These are phyloP conservation scores for Magallana gigas DNA, from an alignment of 1,140 invertebrate genomes.

Conservation along the genomic window DNA sequence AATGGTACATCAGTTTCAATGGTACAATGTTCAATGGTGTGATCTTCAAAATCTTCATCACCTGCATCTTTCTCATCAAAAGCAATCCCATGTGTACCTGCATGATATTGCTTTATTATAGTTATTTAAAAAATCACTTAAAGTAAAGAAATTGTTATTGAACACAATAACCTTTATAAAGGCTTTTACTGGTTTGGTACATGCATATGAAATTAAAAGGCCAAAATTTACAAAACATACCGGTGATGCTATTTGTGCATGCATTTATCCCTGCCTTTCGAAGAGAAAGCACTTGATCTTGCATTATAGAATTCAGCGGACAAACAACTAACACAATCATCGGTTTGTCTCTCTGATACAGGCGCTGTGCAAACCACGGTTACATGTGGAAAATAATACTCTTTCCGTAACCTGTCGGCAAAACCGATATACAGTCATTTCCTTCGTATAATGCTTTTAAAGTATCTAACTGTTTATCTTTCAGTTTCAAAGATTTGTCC, in stretches of 20 bases:
- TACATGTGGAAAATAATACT: conserved; percentile 48
- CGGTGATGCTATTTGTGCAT: conserved; percentile 35
- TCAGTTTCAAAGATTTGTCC: not conserved
- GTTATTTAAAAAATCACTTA: too few relatives aligned
- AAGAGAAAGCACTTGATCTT: conserved; percentile 41
- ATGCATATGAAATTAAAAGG: too few relatives aligned
- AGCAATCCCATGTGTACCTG: too few relatives aligned
- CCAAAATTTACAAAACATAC: not conserved
- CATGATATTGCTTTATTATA: too few relatives aligned
- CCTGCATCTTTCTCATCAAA: too few relatives aligned
- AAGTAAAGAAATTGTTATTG: too few relatives aligned
- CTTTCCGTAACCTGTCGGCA: conserved; percentile 54
- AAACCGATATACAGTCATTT: conserved; percentile 41
- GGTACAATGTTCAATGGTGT: not conserved
- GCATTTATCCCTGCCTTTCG: conserved; percentile 26
- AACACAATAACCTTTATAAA: too few relatives aligned
- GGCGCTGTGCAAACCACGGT: conserved; percentile 50
- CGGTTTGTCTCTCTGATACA: not conserved
- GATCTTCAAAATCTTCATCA: not conserved
- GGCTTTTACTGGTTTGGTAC: too few relatives aligned
- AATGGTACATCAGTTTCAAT: conserved; percentile 32
- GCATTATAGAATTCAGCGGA: conserved; percentile 36
- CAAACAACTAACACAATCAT: conserved; percentile 36
- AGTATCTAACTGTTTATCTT: conserved; percentile 44
- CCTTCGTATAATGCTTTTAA: conserved; percentile 25